These are phyloP conservation scores for Pseudomugil tenellus DNA, from an alignment of 2,797 vertebrate genomes.

Conservation along the genomic window DNA sequence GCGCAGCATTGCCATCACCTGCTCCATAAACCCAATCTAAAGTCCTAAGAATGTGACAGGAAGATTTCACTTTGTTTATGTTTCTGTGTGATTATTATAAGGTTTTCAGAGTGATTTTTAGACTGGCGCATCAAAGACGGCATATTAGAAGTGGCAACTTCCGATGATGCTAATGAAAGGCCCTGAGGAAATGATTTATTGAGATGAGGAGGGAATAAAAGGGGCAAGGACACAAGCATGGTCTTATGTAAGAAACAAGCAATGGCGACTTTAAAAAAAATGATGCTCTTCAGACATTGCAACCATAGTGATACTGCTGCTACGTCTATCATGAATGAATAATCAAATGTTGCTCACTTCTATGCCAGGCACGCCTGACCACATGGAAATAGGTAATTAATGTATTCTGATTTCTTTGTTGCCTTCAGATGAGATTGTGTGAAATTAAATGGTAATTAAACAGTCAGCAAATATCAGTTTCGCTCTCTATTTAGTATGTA, in stretches of 20 bases:
- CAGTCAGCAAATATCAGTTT: slow-evolving; percentile 63
- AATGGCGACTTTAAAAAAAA: slow-evolving; percentile 43
- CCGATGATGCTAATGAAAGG: slow-evolving; percentile 73
- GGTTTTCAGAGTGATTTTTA: slow-evolving; percentile 57
- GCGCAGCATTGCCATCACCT: slow-evolving; percentile 45
- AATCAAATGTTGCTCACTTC: slow-evolving; percentile 25
- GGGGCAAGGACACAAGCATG: slow-evolving; percentile 44
- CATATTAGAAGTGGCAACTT: slow-evolving; percentile 66
- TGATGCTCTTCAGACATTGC: slow-evolving; percentile 35
- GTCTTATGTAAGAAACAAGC: slow-evolving; percentile 74
- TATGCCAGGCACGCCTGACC: slow-evolving; percentile 18
- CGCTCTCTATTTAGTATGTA: slow-evolving; percentile 72
- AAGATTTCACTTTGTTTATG: background rate
- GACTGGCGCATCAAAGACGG: slow-evolving; percentile 59
- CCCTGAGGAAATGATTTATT: slow-evolving; percentile 74
- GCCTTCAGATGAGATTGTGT: slow-evolving; percentile 7
- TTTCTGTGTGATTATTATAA: slow-evolving; percentile 4
- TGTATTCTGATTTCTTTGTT: slow-evolving; percentile 22
- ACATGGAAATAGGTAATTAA: slow-evolving; percentile 19
- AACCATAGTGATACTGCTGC: slow-evolving; percentile 35
- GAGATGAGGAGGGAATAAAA: slow-evolving; percentile 58
- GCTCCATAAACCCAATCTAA: slow-evolving; percentile 35
- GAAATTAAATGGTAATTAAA: slow-evolving; percentile 72
- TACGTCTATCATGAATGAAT: slow-evolving; percentile 30
- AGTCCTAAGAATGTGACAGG: slow-evolving; percentile 48